phyloP scores from a whole-genome alignment of 2,888 invertebrate species.

The Alviniconcha strummeri region DNA sequence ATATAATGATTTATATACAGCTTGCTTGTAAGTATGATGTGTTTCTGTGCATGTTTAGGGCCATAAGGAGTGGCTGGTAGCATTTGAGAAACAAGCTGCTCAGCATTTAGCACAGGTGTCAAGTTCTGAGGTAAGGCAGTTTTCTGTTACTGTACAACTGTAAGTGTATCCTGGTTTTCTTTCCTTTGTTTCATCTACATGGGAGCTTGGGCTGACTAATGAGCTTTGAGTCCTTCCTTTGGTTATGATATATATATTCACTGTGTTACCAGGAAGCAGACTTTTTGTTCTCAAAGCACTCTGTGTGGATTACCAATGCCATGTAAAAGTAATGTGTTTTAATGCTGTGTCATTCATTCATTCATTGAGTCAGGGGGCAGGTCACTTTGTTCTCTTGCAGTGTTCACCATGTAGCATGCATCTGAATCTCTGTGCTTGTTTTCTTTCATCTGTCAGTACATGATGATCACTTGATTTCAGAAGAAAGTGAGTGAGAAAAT shows the following conservation, averaged over 20 bases:
- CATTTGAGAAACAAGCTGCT: slow-evolving; percentile 61
- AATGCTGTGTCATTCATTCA: too few relatives aligned
- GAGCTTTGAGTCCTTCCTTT: not conserved
- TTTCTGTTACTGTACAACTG: too few relatives aligned
- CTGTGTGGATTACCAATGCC: too few relatives aligned
- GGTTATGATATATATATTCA: not conserved
- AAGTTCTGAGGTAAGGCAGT: slow-evolving; percentile 11
- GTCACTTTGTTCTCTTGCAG: too few relatives aligned
- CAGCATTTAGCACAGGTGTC: slow-evolving; percentile 43
- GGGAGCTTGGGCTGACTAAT: not conserved
- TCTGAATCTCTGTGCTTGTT: too few relatives aligned
- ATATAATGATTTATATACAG: too few relatives aligned
- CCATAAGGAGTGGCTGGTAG: slow-evolving; percentile 63
- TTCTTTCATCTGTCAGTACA: too few relatives aligned
- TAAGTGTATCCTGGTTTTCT: not conserved
- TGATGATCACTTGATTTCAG: slow-evolving; percentile 10
- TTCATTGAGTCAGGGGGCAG: too few relatives aligned
- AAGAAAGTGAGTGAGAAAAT: slow-evolving; percentile 16
- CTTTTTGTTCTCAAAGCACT: not conserved
- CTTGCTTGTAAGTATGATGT: slow-evolving; percentile 11
- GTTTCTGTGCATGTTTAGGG: slow-evolving; percentile 44
- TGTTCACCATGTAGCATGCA: too few relatives aligned
- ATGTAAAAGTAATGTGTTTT: too few relatives aligned
- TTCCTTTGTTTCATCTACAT: not conserved
- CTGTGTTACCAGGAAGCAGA: not conserved